These are phyloP conservation scores for Drosophila nr. perissopoda DNA, from an alignment of 2,888 invertebrate genomes.

Conservation along the genomic window DNA sequence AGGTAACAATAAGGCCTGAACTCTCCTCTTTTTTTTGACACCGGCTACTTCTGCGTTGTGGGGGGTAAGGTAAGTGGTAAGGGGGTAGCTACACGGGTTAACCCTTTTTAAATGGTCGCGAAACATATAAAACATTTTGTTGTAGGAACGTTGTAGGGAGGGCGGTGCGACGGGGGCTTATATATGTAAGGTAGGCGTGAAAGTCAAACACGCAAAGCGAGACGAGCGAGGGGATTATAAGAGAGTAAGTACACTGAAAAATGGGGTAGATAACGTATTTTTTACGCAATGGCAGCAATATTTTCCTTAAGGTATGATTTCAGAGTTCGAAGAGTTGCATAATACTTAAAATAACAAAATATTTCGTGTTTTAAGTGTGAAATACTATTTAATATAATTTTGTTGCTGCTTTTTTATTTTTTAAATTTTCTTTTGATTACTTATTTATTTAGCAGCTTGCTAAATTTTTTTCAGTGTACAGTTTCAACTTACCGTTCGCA, in stretches of 20 bases:
- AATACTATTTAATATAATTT: no score
- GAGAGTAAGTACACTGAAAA: conserved; percentile 3
- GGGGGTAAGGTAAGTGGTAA: background rate
- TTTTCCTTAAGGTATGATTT: background rate
- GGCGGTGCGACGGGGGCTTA: background rate
- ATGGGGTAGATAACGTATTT: background rate
- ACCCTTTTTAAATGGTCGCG: conserved; percentile 61
- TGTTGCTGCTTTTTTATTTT: background rate
- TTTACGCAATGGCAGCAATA: background rate
- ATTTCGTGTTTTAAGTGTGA: background rate
- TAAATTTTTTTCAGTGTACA: background rate
- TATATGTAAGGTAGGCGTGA: conserved; percentile 48
- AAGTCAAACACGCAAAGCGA: conserved; percentile 53
- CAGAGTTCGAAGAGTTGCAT: background rate
- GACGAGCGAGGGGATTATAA: conserved; percentile 11
- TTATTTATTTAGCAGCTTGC: background rate
- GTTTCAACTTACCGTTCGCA: conserved; percentile 68
- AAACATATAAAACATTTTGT: conserved; percentile 53
- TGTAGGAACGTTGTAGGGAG: background rate
- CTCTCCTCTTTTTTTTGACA: conserved; percentile 61
- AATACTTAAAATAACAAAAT: background rate
- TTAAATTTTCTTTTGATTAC: background rate
- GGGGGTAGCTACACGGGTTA: conserved; percentile 22
- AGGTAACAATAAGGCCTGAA: conserved; percentile 51
- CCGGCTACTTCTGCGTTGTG: conserved; percentile 8